A percentile compares a stretch with the other conserved stretches of the same genome.
Conservation (phyloP, 2,888 invertebrate genomes). For the Hyalella azteca region DNA sequence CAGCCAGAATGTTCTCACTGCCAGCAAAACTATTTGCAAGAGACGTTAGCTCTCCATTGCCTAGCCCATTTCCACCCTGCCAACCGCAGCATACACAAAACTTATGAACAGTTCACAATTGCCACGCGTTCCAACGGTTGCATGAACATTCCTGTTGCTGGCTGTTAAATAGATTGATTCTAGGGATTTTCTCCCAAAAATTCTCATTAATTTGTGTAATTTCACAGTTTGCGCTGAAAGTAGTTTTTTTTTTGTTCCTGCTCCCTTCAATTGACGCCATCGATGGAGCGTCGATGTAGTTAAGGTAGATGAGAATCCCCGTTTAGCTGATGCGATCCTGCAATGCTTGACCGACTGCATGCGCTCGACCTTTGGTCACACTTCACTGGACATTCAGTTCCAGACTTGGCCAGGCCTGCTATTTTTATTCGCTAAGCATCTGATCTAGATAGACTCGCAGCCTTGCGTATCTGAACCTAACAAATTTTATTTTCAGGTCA, state of each 20-base stretch:
- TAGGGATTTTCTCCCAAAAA: not conserved
- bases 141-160: not conserved
- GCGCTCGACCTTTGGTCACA: not conserved
- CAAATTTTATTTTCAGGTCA: too few relatives aligned
- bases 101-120: not conserved
- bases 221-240: not conserved
- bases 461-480: too few relatives aligned
- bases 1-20: not conserved
- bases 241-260: not conserved
- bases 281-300: not conserved
- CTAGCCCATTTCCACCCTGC: not conserved
- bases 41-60: slow-evolving; percentile 10
- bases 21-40: slow-evolving; percentile 1
- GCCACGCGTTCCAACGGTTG: not conserved
- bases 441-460: too few relatives aligned
- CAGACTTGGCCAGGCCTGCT: not conserved
- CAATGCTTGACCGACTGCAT: not conserved
- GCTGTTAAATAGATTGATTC: slow-evolving; percentile 9
- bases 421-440: not conserved
- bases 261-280: not conserved
- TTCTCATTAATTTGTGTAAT: slow-evolving; percentile 12
- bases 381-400: not conserved
- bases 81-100: not conserved
- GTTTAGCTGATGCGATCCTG: not conserved
- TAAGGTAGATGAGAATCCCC: not conserved